Percentiles rank a stretch among this genome's conserved stretches.
phyloP scores from a whole-genome alignment of 1,140 invertebrate genomes.

The Drosophila santomea region DNA sequence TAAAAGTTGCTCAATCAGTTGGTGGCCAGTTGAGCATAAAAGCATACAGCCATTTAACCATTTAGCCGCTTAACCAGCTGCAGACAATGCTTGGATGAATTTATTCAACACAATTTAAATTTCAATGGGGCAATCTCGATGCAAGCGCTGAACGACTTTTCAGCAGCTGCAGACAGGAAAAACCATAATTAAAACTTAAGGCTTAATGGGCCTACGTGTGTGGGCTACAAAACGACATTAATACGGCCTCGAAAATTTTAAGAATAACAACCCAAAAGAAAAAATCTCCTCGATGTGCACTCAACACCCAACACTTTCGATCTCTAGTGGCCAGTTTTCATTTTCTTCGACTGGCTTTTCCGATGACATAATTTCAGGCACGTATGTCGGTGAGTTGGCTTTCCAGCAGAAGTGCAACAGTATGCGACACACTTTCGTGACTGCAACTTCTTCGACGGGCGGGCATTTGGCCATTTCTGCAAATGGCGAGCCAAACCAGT shows the following conservation, averaged over 20 bases:
- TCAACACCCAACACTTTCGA: slow-evolving; percentile 47
- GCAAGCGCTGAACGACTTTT: slow-evolving; percentile 49
- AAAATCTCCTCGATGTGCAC: slow-evolving; percentile 1
- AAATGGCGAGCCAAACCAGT: slow-evolving; percentile 74
- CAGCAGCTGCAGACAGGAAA: slow-evolving; percentile 61
- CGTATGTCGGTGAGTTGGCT: slow-evolving; percentile 27
- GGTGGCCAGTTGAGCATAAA: slow-evolving; percentile 32
- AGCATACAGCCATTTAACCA: slow-evolving; percentile 21
- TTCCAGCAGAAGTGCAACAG: slow-evolving; percentile 20
- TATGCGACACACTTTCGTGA: slow-evolving; percentile 76
- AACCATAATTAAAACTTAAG: slow-evolving; percentile 42
- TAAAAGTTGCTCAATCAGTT: slow-evolving; percentile 20
- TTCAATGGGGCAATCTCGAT: slow-evolving; percentile 60
- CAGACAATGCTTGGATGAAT: slow-evolving; percentile 50
- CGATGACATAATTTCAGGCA: slow-evolving; percentile 77
- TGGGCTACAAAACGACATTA: slow-evolving; percentile 57
- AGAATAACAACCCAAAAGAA: slow-evolving; percentile 34
- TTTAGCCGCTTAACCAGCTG: slow-evolving; percentile 43
- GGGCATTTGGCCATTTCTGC: slow-evolving; percentile 59
- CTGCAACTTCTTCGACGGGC: slow-evolving; percentile 68
- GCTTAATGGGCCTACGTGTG: slow-evolving; percentile 47
- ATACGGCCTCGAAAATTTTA: slow-evolving; percentile 14
- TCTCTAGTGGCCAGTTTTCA: slow-evolving; percentile 43
- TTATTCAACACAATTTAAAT: slow-evolving; percentile 40
- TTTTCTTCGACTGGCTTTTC: slow-evolving; percentile 67